A percentile compares a stretch with the other conserved stretches of the same genome.
Conservation (phyloP, 2,888 invertebrate species). For the Lacanobia wlatinum region DNA sequence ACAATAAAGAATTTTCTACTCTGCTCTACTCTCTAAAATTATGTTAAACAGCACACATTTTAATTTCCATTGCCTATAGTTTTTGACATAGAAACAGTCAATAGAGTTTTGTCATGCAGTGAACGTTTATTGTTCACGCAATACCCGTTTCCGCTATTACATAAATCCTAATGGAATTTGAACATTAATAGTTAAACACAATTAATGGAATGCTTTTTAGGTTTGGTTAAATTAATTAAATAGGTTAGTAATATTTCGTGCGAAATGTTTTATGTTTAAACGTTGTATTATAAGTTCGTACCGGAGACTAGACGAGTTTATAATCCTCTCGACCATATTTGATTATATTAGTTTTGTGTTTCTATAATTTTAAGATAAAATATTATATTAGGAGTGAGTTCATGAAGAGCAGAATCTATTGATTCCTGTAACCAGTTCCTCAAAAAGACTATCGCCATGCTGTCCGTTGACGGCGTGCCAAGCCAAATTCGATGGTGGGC, state of each 20-base stretch:
- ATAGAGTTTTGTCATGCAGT: conserved; percentile 17
- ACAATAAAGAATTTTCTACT: too few species aligned
- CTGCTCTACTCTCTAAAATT: not conserved
- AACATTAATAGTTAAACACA: conserved; percentile 20
- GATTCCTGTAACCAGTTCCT: too few species aligned
- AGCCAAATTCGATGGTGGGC: too few species aligned
- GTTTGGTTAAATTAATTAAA: not conserved
- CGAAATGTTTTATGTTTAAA: not conserved
- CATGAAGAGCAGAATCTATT: too few species aligned
- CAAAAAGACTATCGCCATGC: too few species aligned
- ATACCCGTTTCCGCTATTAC: conserved; percentile 16
- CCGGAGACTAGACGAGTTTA: too few species aligned
- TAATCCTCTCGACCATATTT: too few species aligned
- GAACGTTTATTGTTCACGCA: conserved; percentile 42
- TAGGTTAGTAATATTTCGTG: not conserved
- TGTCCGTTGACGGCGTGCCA: too few species aligned
- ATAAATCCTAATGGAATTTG: conserved; percentile 27
- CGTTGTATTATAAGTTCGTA: too few species aligned
- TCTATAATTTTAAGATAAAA: too few species aligned
- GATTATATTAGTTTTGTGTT: too few species aligned
- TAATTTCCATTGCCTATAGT: not conserved
- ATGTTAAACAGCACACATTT: not conserved
- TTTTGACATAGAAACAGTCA: conserved; percentile 1
- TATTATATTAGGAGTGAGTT: too few species aligned
- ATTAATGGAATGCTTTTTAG: conserved; percentile 1